Evolutionary conservation across 1,140 invertebrate species (phyloP), one percentile per base, ranked within the genome.

Genomic region (Drosophila mayri): DNA sequence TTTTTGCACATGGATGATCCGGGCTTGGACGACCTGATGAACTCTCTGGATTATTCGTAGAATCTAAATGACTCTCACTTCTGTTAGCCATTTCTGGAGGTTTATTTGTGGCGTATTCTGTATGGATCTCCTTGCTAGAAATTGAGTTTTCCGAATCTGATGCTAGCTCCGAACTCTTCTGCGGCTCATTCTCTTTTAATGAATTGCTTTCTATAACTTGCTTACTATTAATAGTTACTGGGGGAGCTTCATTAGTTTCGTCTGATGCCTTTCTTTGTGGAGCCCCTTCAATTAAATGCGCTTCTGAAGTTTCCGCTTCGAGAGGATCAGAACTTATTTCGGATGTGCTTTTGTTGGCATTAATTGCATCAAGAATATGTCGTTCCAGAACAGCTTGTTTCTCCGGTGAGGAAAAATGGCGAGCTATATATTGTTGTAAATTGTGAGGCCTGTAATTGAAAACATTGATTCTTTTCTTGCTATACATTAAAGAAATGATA

Each of bases 401-500:
- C 6, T 9, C 28, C 0, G 49, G 55, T 11, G 32, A 46, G 9
- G n/a, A 10, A 11, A 37, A 18, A 4, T 40, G 37, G 0, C 0
- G 5, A 25, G 18, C 22, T 25, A 77, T 57, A 12, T 72, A 77
- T 11, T 22, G 11, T 4, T 4, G 38, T 57, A 78, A 22, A 37
- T 52, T 52, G 8, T 40, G 11, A 2, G 67, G 72, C 3, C n/a
- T 35, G 37, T 76, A 81, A 3, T 20, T 43, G 0, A 30, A n/a
- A 10, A 66, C 16, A n/a, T 71, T 40, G 2, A 10, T n/a, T 18
- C 37, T 76, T 18, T 37, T 0, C 25, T 62, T 43, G 2, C 79
- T 80, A 28, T 16, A 11, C 4, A 2, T 43, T 10, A 22, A 46
- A 16, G 38, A 44, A 25, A 25, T 30, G 6, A 10, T 4, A 9